Evolutionary conservation across 2,797 vertebrate species (phyloP).

Genomic region (Danio jaintianensis): DNA sequence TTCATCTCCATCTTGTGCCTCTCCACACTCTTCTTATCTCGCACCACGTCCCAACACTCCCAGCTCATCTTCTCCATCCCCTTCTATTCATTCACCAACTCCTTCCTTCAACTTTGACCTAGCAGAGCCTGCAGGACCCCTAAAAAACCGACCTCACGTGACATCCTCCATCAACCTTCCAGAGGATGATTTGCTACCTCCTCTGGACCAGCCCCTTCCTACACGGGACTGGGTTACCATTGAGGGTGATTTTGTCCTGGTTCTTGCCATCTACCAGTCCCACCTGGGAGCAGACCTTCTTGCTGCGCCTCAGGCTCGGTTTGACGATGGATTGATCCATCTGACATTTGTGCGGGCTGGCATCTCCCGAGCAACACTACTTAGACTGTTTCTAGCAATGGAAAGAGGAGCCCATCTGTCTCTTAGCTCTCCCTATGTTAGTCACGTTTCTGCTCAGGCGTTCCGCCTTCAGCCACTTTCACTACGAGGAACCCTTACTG

Average conservation of each 20-base stretch:
- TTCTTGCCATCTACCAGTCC: slow-evolving; percentile 87
- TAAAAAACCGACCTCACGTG: slow-evolving; percentile 70
- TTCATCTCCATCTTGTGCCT: slow-evolving; percentile 78
- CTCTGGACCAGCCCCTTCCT: slow-evolving; percentile 86
- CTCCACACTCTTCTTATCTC: slow-evolving; percentile 79
- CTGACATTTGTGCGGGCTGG: slow-evolving; percentile 88
- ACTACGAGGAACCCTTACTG: slow-evolving; percentile 85
- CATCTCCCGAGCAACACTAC: slow-evolving; percentile 85
- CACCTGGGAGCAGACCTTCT: slow-evolving; percentile 89
- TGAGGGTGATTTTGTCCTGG: slow-evolving; percentile 90
- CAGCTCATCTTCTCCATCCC: slow-evolving; percentile 71
- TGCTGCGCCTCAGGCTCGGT: slow-evolving; percentile 85
- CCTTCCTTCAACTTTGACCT: slow-evolving; percentile 82
- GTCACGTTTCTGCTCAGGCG: slow-evolving; percentile 83
- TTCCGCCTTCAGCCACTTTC: slow-evolving; percentile 92
- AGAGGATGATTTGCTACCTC: slow-evolving; percentile 83
- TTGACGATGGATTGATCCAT: slow-evolving; percentile 90
- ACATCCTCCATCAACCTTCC: slow-evolving; percentile 68
- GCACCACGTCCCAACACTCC: slow-evolving; percentile 78
- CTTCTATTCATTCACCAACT: slow-evolving; percentile 71
- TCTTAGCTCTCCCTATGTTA: slow-evolving; percentile 83
- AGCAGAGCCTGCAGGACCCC: slow-evolving; percentile 68
- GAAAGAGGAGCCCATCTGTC: slow-evolving; percentile 86
- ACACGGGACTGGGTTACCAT: slow-evolving; percentile 87
- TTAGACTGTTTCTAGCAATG: slow-evolving; percentile 91